Base-by-base conservation (phyloP, 1,140 invertebrate genomes). In the Lordiphosa stackelbergi region DNA sequence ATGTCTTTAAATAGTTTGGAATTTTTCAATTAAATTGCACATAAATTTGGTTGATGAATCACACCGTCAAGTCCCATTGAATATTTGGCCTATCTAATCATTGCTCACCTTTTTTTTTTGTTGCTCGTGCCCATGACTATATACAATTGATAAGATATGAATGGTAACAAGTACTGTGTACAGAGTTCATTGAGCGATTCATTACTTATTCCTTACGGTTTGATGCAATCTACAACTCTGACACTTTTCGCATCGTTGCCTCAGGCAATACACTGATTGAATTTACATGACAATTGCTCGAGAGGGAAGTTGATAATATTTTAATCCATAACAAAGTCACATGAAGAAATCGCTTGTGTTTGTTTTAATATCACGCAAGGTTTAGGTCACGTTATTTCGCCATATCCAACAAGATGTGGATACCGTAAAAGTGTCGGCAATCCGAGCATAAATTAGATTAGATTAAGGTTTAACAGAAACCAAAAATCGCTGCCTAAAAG, bases 141-240 rank as follows among this genome's bases (percentile, higher is more conserved):
- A 37, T 19, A 3, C n/a, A 6, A 49, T 5, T 38, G 74, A 78
- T 78, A 59, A 78, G 74, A 81, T 78, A 78, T 47, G 42, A 37
- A 52, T 54, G 36, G 38, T 34, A 12, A 10, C 16, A 24, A 34
- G 12, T 19, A 53, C 34, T 24, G n/a, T 36, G 52, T 45, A 35
- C 54, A 59, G 46, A 66, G 61, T 57, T 72, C 73, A 73, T 73
- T 79, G 65, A 73, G 74, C 53, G 58, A 68, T 65, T 41, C 40
- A 40, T 36, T 31, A 31, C 7, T 38, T 19, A 9, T 36, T 24
- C 41, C 49, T 36, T 9, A 28, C 31, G 38, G 37, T 47, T 53
- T 65, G 48, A 53, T 65, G 41, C 54, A 71, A 60, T 58, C 64
- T 46, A 60, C 53, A 48, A 57, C 36, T 12, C 49, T 28, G 35